Base-by-base conservation (phyloP, 2,797 vertebrate genomes). In the Bucorvus abyssinicus region DNA sequence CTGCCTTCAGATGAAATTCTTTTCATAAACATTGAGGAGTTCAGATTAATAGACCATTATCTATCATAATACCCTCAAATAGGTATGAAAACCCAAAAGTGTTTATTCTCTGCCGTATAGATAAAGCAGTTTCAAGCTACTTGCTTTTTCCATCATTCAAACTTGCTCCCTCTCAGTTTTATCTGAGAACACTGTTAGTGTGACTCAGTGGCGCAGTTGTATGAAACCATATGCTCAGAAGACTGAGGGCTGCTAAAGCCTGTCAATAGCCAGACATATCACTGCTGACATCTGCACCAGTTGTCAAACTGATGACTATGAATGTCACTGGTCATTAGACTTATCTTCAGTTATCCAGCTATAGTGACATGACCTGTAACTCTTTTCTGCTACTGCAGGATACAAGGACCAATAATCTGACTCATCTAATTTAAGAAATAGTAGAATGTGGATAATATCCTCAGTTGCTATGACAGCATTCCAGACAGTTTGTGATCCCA, bases 291-390 rank as follows among this genome's bases (percentile, higher is more conserved):
- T 94, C 90, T 93, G 90, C 75, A 91, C 67, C 77, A 73, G 23
- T 44, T 96, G 95, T 94, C 95, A 96, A 84, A 90, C 26, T 5
- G 0, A 77, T 79, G 83, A 89, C 83, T 94, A 84, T 74, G 87
- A 94, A 87, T 94, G 95, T 95, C 96, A 94, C 69, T 71, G 79
- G 55, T 44, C 91, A 81, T 96, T 93, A 94, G 56, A 63, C 70
- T 93, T 68, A 78, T 82, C 94, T 94, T 94, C 93, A 94, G 74
- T 92, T 93, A 94, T 74, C 71, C 70, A 82, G 56, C 74, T 93
- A 27, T 9, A 77, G 74, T 22, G 24, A 77, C 88, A 74, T 3
- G 23, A 80, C 57, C 71, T 67, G 75, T 36, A 95, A 90, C 49
- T 86, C 55, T 94, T 40, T 61, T 71, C 85, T 65, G 67, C 63